phyloP scores from a whole-genome alignment of 1,140 invertebrate genomes.

The Sinella curviseta region DNA sequence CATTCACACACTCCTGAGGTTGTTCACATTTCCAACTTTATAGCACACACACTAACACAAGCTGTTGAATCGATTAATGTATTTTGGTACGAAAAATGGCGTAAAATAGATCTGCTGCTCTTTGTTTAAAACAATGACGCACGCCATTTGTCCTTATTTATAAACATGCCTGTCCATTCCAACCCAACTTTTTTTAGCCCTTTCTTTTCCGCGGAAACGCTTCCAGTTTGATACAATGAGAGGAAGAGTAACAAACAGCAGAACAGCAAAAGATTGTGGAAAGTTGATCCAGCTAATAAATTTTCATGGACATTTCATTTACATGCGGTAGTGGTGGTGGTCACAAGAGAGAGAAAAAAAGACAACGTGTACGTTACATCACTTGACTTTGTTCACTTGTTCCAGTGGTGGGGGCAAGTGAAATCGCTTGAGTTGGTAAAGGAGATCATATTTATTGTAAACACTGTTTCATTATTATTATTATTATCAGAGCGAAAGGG shows the following conservation, averaged over 20 bases:
- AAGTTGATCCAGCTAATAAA: slow-evolving; percentile 17
- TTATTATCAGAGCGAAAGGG: neutral
- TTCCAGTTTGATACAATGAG: neutral
- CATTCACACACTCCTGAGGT: no score
- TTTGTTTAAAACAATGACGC: no score
- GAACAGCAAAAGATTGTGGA: neutral
- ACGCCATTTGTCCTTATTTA: no score
- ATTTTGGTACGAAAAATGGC: neutral
- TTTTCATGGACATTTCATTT: slow-evolving; percentile 22
- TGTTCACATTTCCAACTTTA: neutral
- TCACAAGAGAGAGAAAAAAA: no score
- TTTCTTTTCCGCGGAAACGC: neutral
- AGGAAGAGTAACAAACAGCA: neutral
- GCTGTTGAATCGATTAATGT: neutral
- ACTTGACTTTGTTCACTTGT: no score
- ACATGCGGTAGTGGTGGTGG: neutral
- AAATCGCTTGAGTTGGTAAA: neutral
- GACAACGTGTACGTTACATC: no score
- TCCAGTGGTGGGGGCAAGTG: neutral
- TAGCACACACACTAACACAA: neutral
- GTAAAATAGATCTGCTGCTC: no score
- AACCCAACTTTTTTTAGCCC: neutral
- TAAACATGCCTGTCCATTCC: no score
- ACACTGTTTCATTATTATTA: neutral
- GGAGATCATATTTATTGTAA: neutral